Percentiles rank a stretch among this genome's conserved stretches.
Evolutionary conservation across 2,888 invertebrate genomes (phyloP).

Genomic region (Resseliella maxima): DNA sequence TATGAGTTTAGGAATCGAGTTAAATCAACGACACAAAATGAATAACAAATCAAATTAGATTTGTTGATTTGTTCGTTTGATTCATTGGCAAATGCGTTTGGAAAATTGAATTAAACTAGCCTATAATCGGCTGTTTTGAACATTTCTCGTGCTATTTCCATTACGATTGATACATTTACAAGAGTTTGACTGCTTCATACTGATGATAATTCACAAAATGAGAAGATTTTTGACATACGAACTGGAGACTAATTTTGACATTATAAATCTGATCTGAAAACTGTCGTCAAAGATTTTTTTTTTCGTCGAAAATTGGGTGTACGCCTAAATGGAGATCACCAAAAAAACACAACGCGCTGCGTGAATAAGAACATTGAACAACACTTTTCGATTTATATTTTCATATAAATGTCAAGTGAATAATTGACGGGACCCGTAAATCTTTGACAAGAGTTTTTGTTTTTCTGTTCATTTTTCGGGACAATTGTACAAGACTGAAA

Average conservation of each 20-base stretch:
- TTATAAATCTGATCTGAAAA: not conserved
- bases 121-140: too few relatives aligned
- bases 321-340: not conserved
- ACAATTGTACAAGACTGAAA: not conserved
- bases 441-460: not conserved
- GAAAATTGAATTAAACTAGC: too few relatives aligned
- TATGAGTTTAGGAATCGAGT: not conserved
- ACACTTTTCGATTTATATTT: not conserved
- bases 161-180: too few relatives aligned
- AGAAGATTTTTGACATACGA: not conserved
- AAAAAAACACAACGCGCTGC: not conserved
- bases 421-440: not conserved
- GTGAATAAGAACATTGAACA: not conserved
- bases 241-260: not conserved
- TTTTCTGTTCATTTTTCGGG: too few relatives aligned
- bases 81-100: too few relatives aligned
- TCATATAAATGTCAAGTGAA: constrained; percentile 12
- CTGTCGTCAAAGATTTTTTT: constrained; percentile 10
- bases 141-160: too few relatives aligned
- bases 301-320: not conserved
- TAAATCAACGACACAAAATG: too few relatives aligned
- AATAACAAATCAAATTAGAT: too few relatives aligned
- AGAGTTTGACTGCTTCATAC: not conserved
- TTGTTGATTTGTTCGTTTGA: too few relatives aligned
- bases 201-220: not conserved